Evolutionary conservation across 1,140 invertebrate species (phyloP), one percentile per base, ranked within the genome.

Genomic region (Drosophila prosaltans): DNA sequence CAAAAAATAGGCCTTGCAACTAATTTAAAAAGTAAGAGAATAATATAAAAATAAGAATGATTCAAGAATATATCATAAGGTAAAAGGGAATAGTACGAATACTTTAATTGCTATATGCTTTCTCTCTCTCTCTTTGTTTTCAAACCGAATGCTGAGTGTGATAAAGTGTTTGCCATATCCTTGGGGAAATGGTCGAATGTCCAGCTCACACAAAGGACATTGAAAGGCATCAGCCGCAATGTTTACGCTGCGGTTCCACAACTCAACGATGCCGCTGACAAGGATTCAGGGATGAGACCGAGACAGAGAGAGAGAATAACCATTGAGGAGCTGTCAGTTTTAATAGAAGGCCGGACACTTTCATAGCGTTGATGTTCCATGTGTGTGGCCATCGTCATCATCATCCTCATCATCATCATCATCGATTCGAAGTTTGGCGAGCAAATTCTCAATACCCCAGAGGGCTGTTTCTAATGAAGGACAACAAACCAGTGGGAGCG

Each of bases 391-490:
- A 21, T 43, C 30, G 66, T 62, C 68, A 11, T 45, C 43, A 16
- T 48, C 74, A 77, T 30, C 28, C 28, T 30, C 72, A 21, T 43
- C 30, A 63, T 62, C 68, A 16, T 48, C 45, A 48, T 51, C 74
- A 77, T 77, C 74, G 79, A 85, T 86, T 82, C 74, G 83, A 78
- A 83, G 21, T 51, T 51, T 51, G 45, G 48, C 64, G 72, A 63
- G 55, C 48, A 60, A 73, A 70, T 80, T 64, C 54, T 54, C 70
- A 73, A 74, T 84, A 67, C 85, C 77, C 85, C 36, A 51, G 80
- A 78, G 84, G 84, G 84, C 78, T 68, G 78, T 88, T 88, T 89
- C 84, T 86, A 86, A 86, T 86, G 83, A 86, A 88, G 82, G 65
- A 73, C 72, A 81, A 78, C 81, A 69, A 66, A 57, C 11, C 45